Conservation (phyloP, 2,113 vertebrate species). For the Marmota monax region DNA sequence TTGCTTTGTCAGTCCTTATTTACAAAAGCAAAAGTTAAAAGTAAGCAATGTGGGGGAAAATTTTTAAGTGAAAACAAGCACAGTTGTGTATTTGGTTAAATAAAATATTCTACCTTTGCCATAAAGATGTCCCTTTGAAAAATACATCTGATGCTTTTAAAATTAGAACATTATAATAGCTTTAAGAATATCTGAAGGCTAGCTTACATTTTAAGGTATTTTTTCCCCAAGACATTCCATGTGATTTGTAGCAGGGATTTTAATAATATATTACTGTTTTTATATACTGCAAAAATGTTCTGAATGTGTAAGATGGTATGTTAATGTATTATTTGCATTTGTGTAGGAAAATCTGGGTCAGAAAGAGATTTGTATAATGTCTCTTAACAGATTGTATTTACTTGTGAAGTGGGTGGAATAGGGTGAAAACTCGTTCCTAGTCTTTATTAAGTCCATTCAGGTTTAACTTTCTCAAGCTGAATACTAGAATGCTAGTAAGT, state of each 20-base stretch:
- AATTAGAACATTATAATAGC: neutral
- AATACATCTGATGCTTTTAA: neutral
- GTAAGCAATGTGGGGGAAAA: constrained; percentile 6
- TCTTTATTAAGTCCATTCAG: constrained; percentile 6
- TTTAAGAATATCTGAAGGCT: neutral
- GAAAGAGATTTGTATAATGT: neutral
- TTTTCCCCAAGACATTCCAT: neutral
- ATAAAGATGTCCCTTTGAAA: constrained; percentile 7
- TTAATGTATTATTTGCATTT: neutral
- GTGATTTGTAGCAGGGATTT: constrained; percentile 4
- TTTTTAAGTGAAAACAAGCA: constrained; percentile 49
- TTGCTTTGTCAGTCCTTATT: constrained; percentile 32
- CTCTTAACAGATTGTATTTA: neutral
- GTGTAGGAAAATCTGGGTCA: neutral
- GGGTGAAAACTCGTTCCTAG: neutral
- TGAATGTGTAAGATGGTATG: neutral
- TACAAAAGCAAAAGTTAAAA: neutral
- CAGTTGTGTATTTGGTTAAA: constrained; percentile 45
- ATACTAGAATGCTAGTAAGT: neutral
- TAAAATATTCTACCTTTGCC: neutral
- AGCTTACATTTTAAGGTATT: neutral
- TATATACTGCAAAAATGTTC: neutral
- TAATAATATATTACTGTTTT: neutral
- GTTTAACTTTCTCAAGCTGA: neutral
- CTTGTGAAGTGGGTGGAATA: neutral